These are phyloP conservation scores for Holacanthus passer DNA, from an alignment of 2,113 vertebrate species.

Conservation along the genomic window DNA sequence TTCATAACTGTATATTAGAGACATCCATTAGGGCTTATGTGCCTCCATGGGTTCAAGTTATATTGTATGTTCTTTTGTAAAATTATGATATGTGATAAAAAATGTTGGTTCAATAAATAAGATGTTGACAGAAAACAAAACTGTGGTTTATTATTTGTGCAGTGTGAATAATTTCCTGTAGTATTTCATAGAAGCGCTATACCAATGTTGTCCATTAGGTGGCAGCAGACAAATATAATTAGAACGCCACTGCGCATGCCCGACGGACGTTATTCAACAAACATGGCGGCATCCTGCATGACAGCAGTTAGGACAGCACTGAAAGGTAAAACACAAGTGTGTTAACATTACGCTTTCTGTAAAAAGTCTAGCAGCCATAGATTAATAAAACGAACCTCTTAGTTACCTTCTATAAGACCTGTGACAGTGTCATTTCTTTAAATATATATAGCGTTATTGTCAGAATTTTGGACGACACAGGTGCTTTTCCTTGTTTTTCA, in stretches of 20 bases:
- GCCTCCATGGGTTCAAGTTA: conserved; percentile 6
- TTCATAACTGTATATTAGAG: conserved; percentile 31
- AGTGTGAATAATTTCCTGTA: too few relatives aligned
- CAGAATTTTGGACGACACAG: background rate
- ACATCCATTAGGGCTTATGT: background rate
- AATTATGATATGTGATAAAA: conserved; percentile 14
- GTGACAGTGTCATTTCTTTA: background rate
- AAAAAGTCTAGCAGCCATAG: background rate
- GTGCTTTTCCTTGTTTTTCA: background rate
- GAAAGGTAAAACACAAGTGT: conserved; percentile 63
- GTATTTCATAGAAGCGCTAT: too few relatives aligned
- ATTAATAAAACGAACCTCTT: background rate
- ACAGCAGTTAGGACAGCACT: conserved; percentile 33
- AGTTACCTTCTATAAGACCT: background rate
- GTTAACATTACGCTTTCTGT: fast-evolving
- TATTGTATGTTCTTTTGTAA: conserved; percentile 42
- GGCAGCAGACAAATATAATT: background rate
- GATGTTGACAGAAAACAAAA: conserved; percentile 8
- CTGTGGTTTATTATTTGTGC: too few relatives aligned
- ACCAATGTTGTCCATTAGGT: background rate
- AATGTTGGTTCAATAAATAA: conserved; percentile 47
- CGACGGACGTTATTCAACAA: background rate
- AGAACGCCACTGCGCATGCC: conserved; percentile 57
- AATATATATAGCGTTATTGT: background rate
- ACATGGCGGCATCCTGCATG: conserved; percentile 78